These are phyloP conservation scores for Monomorium pharaonis DNA, from an alignment of 1,140 invertebrate genomes.

Conservation along the genomic window DNA sequence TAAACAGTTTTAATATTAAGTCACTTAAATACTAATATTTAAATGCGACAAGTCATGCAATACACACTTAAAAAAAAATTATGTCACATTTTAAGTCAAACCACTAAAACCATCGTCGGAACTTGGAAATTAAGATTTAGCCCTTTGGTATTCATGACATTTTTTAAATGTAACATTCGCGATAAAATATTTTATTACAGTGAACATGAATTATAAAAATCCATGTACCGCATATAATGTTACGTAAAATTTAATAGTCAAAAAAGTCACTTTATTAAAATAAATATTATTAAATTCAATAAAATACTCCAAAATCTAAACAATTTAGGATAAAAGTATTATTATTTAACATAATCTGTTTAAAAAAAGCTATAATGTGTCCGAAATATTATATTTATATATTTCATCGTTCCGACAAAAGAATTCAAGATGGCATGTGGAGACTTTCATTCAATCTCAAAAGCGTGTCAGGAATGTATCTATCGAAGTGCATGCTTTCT, in stretches of 20 bases:
- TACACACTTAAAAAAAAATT: neutral
- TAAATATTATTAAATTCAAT: neutral
- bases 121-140: conserved; percentile 2
- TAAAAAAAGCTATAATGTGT: neutral
- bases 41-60: neutral
- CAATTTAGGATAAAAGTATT: neutral
- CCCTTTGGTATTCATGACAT: neutral
- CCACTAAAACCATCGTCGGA: neutral
- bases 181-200: conserved; percentile 20
- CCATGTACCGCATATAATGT: neutral
- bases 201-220: conserved; percentile 9
- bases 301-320: neutral
- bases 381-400: neutral
- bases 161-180: neutral
- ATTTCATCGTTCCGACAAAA: neutral
- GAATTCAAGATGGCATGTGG: conserved; percentile 38
- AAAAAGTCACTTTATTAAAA: neutral
- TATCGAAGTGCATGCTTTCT: neutral
- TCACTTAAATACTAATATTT: neutral
- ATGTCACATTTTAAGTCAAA: neutral
- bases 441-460: conserved; percentile 43
- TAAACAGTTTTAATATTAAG: neutral
- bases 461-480: conserved; percentile 30
- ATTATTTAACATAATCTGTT: neutral
- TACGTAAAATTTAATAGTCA: neutral